Evolutionary conservation across 2,797 vertebrate genomes (phyloP), one percentile per base, ranked within the genome.

Genomic region (Phoxinus dragarum): DNA sequence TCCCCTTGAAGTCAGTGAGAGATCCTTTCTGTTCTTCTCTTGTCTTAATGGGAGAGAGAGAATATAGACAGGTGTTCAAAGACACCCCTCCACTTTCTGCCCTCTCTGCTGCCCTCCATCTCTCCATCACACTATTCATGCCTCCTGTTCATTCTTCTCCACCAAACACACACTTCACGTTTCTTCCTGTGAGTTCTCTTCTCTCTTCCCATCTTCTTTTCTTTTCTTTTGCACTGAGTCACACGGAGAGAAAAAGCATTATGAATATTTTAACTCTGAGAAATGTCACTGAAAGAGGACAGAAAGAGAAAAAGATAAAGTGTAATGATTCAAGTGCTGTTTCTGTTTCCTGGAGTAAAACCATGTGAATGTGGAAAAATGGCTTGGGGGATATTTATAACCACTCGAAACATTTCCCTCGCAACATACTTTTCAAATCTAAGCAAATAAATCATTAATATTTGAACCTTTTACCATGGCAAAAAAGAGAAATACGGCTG

Each of bases 381-480:
- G 54, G 56, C 61, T 47, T 52, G 6, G 47, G 77, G 74, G 40
- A 80, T 85, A 80, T 89, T 82, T 94, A 94, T 95, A 95, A 94
- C 93, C 92, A 85, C 89, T 87, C 86, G 34, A 91, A 91, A 90
- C 90, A 76, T 89, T 85, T 83, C 84, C 47, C 73, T 81, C 76
- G 87, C 93, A 93, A 91, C 92, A 93, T 86, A 90, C 90, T 93
- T 94, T 94, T 92, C 84, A 91, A 94, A 94, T 94, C 93, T 91
- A 92, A 93, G 92, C 91, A 94, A 94, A 95, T 95, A 93, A 94
- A 95, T 93, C 91, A 95, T 96, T 94, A 90, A 95, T 95, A 94
- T 94, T 93, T 89, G 84, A 91, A 82, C 89, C 91, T 93, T 94
- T 95, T 93, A 92, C 91, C 80, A 6, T 80, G 56, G 56, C 47